phyloP scores from a whole-genome alignment of 2,888 invertebrate genomes.

The Coenonympha arcania region DNA sequence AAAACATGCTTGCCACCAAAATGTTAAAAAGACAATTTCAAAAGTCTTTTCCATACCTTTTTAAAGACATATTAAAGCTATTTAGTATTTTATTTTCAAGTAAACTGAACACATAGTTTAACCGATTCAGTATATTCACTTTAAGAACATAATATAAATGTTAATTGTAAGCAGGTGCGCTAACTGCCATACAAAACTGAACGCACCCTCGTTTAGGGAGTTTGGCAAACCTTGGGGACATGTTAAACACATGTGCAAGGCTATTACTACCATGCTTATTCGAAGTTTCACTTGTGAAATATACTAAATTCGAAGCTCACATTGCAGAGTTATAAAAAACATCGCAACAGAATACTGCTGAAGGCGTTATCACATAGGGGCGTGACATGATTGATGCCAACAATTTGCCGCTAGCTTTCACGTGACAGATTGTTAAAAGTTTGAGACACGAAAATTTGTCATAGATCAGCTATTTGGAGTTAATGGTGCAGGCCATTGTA shows the following conservation, averaged over 20 bases:
- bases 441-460: constrained; percentile 5
- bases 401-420: constrained; percentile 1
- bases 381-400: constrained; percentile 2
- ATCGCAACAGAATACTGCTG: not conserved
- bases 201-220: not conserved
- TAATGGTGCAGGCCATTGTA: not conserved
- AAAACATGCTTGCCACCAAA: too few species aligned
- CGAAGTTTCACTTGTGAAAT: too few species aligned
- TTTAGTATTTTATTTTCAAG: too few species aligned
- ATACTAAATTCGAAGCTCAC: too few species aligned
- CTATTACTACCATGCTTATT: too few species aligned
- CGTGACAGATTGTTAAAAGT: constrained; percentile 4
- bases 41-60: too few species aligned
- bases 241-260: not conserved
- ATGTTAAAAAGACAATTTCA: too few species aligned
- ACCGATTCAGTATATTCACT: too few species aligned
- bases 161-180: not conserved
- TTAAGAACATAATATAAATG: too few species aligned
- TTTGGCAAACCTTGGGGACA: not conserved
- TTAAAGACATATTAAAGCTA: too few species aligned
- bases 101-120: too few species aligned
- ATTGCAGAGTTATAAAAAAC: too few species aligned
- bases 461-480: not conserved
- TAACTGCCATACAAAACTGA: not conserved
- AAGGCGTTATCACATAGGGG: not conserved